phyloP scores from a whole-genome alignment of 1,140 invertebrate genomes.

The Lepidurus apus region DNA sequence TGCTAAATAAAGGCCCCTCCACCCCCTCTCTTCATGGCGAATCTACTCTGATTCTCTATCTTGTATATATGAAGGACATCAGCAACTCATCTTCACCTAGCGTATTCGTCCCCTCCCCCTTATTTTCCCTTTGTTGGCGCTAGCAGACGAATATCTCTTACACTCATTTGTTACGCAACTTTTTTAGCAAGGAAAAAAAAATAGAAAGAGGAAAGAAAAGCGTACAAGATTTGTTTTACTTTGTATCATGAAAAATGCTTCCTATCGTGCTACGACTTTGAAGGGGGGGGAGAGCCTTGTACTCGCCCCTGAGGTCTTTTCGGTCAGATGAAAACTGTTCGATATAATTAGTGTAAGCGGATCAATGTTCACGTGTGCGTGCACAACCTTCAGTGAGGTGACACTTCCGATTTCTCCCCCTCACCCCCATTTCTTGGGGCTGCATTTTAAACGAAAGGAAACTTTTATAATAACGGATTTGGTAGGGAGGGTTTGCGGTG shows the following conservation, averaged over 20 bases:
- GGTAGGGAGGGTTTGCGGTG: not conserved
- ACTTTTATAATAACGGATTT: not conserved
- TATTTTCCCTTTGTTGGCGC: not conserved
- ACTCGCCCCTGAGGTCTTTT: not conserved
- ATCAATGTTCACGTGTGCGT: slow-evolving; percentile 18
- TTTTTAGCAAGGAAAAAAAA: not conserved
- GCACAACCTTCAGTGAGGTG: slow-evolving; percentile 13
- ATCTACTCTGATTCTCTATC: too few relatives aligned
- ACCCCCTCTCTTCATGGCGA: not conserved
- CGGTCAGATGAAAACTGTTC: slow-evolving; percentile 1
- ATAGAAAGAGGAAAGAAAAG: not conserved
- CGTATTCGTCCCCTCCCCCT: not conserved
- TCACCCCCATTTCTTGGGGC: not conserved
- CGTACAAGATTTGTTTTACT: not conserved
- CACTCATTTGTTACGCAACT: not conserved
- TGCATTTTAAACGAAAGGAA: not conserved
- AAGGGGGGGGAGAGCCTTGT: not conserved
- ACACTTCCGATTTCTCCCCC: not conserved
- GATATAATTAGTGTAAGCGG: slow-evolving; percentile 11
- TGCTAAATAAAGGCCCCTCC: not conserved
- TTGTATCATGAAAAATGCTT: not conserved
- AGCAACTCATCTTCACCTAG: not conserved
- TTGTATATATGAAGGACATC: not conserved
- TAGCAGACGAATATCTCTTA: not conserved
- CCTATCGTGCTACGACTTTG: not conserved